phyloP scores from a whole-genome alignment of 2,888 invertebrate genomes.

The Sphaerophoria rueppellii region DNA sequence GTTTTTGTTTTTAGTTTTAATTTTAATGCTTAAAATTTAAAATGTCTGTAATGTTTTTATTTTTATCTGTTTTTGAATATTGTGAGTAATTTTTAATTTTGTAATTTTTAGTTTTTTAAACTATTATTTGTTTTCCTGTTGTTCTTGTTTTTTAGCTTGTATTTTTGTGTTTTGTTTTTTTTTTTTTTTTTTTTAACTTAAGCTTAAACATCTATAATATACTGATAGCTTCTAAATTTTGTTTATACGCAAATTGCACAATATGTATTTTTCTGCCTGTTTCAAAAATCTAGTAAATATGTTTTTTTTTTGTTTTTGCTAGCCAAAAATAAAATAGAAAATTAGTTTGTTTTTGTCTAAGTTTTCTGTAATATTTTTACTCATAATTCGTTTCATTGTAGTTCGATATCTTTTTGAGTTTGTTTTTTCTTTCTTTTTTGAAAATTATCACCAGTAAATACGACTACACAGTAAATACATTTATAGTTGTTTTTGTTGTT shows the following conservation, averaged over 20 bases:
- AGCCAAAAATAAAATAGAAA: conserved; percentile 43
- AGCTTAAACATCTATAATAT: conserved; percentile 50
- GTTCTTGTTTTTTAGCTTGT: conserved; percentile 50
- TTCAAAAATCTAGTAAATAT: conserved; percentile 35
- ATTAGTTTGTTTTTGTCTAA: neutral
- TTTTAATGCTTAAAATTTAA: conserved; percentile 64
- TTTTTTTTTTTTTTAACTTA: conserved; percentile 42
- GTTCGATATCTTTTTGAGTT: conserved; percentile 64
- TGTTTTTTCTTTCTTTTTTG: conserved; percentile 72
- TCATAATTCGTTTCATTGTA: conserved; percentile 69
- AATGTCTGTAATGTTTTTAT: conserved; percentile 60
- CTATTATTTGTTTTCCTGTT: conserved; percentile 23
- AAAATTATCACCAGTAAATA: conserved; percentile 81
- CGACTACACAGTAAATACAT: conserved; percentile 78
- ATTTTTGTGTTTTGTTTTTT: conserved; percentile 45
- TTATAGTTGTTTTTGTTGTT: conserved; percentile 38
- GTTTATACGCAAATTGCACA: conserved; percentile 59
- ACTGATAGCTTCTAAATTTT: conserved; percentile 57
- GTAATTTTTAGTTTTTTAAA: conserved; percentile 20
- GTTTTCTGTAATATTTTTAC: conserved; percentile 52
- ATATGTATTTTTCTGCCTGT: conserved; percentile 60
- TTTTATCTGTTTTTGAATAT: conserved; percentile 50
- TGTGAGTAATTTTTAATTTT: conserved; percentile 48
- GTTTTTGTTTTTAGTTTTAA: conserved; percentile 35
- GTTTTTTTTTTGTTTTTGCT: conserved; percentile 10